Percentiles rank a stretch among this genome's conserved stretches.
phyloP scores from a whole-genome alignment of 1,140 invertebrate species.

The Pomacea maculata region DNA sequence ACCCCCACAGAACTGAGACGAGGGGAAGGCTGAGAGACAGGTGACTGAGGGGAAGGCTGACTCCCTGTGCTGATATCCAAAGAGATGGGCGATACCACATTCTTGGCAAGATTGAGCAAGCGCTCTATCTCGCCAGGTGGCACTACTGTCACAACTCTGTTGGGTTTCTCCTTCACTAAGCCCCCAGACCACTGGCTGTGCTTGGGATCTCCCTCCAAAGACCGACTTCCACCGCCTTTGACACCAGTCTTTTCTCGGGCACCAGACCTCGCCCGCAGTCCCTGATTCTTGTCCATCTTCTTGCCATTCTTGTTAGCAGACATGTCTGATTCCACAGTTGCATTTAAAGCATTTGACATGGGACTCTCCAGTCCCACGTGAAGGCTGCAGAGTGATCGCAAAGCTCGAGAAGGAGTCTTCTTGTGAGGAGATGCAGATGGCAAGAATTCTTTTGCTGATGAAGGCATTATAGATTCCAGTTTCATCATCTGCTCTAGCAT shows the following conservation, averaged over 20 bases:
- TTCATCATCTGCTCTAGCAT: slow-evolving; percentile 12
- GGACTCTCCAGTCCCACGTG: neutral
- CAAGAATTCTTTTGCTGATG: slow-evolving; percentile 8
- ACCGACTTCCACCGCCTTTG: neutral
- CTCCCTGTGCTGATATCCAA: neutral
- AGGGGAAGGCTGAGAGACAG: neutral
- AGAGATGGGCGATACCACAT: neutral
- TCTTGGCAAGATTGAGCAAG: neutral
- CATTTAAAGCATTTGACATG: neutral
- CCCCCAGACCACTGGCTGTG: slow-evolving; percentile 7
- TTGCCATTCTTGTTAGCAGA: neutral
- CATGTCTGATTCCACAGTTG: neutral
- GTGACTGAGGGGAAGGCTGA: neutral
- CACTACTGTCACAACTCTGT: neutral
- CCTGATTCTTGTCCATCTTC: neutral
- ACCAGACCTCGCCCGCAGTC: too few species aligned
- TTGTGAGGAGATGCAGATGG: neutral
- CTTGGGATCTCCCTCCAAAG: neutral
- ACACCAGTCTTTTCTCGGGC: too few species aligned
- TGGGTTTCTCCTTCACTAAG: slow-evolving; percentile 10
- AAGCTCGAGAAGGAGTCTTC: neutral
- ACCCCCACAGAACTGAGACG: neutral
- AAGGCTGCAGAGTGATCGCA: neutral
- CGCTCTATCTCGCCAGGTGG: slow-evolving; percentile 1
- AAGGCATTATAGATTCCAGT: slow-evolving; percentile 19